Evolutionary conservation across 2,113 vertebrate species (phyloP), one percentile per base, ranked within the genome.

Genomic region (Pampusana beccarii): DNA sequence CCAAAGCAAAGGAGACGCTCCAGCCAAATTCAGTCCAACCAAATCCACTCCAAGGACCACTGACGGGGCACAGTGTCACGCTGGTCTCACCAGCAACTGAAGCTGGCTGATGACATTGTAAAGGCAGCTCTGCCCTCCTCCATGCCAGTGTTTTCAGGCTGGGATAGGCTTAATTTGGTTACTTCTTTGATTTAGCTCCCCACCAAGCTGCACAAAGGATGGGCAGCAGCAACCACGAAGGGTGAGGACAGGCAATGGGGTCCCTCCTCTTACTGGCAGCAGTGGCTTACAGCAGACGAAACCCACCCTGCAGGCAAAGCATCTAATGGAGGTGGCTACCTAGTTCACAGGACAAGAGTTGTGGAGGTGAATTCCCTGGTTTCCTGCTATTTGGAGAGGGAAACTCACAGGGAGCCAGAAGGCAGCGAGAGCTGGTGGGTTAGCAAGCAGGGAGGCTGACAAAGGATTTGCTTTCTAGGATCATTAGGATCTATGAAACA

Each of bases 41-140:
- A 34, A 61, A 54, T 2, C 18, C 16, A 6, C 53, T 5, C n/a
- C 51, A 11, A 40, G 42, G 42, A 15, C 75, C 13, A 17, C 80
- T 2, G 8, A 8, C 46, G 26, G 29, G 34, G 14, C 56, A 38
- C 4, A 0, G 44, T 0, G 0, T 2, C 2, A 69, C 75, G 4
- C 15, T 1, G 19, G 19, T 33, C 46, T 58, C 70, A 11, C 34
- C 74, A 15, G 62, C 9, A 0, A 10, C 29, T 29, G 56, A 14
- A 51, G 77, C 26, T 21, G 85, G 46, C 4, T 25, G 42, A 38
- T 17, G 34, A 31, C 0, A 1, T 29, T 19, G 36, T 46, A 56
- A 38, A 65, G 16, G 29, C 58, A 29, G 53, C 40, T 44, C 34
- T 80, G 67, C 54, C 50, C 13, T 61, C 18, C 11, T 36, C 67